These are phyloP conservation scores for Tetragnatha versicolor DNA, from an alignment of 1,140 invertebrate species.

Conservation along the genomic window DNA sequence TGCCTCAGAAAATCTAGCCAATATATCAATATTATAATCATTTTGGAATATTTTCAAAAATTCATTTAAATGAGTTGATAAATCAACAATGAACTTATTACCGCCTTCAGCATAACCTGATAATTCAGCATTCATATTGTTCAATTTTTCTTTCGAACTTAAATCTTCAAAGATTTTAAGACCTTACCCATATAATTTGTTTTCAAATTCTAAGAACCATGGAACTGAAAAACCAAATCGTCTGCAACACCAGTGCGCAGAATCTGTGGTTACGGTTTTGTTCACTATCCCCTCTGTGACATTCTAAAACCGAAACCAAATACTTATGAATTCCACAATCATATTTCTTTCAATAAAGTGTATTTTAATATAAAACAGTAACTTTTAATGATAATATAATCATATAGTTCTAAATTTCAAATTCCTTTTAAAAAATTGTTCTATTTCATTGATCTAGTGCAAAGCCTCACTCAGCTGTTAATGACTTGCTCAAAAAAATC, in stretches of 20 bases:
- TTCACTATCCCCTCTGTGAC: no score
- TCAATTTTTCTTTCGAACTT: not conserved
- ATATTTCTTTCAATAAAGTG: not conserved
- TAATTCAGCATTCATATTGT: not conserved
- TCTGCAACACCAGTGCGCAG: not conserved
- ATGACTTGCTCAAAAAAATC: not conserved
- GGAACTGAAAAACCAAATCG: not conserved
- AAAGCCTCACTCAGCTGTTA: not conserved
- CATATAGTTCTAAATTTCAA: not conserved
- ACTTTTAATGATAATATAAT: not conserved
- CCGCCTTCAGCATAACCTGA: not conserved
- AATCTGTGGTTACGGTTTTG: no score
- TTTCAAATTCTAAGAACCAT: not conserved
- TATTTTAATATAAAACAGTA: not conserved
- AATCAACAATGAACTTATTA: not conserved
- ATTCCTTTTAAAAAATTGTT: not conserved
- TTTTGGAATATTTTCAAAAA: not conserved
- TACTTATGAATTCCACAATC: no score
- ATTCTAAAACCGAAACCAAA: no score
- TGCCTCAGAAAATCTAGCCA: not conserved
- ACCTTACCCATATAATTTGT: not conserved
- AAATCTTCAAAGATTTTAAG: not conserved
- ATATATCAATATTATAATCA: not conserved
- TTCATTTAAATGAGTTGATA: not conserved
- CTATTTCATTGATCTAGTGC: not conserved